Conservation (phyloP, 2,888 invertebrate species). For the Diarsia dahlii region DNA sequence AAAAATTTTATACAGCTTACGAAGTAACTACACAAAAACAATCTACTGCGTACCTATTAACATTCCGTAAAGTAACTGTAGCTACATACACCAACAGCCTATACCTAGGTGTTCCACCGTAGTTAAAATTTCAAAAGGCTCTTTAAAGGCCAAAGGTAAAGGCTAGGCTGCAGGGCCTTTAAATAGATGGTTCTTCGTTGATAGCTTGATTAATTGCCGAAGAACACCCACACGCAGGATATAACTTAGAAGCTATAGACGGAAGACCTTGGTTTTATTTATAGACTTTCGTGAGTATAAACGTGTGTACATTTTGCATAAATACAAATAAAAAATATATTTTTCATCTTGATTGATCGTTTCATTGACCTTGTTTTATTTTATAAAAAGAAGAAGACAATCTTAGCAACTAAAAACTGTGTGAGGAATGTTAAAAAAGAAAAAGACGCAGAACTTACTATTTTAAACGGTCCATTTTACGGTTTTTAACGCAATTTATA, state of each 20-base stretch:
- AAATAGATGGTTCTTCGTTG: constrained; percentile 43
- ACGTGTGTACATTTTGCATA: constrained; percentile 15
- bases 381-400: too few relatives aligned
- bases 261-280: constrained; percentile 57
- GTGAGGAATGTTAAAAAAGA: too few relatives aligned
- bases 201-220: constrained; percentile 57
- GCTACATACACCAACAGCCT: too few relatives aligned
- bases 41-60: background rate
- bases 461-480: too few relatives aligned
- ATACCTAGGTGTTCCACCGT: background rate
- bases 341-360: constrained; percentile 5
- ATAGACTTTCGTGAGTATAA: constrained; percentile 43
- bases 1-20: background rate
- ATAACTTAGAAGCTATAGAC: constrained; percentile 11
- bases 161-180: constrained; percentile 14
- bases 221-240: constrained; percentile 20
- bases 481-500: too few relatives aligned
- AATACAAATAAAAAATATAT: background rate
- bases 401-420: too few relatives aligned
- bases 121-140: constrained; percentile 11
- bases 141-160: constrained; percentile 56
- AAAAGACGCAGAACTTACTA: too few relatives aligned
- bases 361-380: background rate
- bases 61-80: constrained; percentile 4
- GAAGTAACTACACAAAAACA: background rate